A percentile compares a stretch with the other conserved stretches of the same genome.
phyloP scores from a whole-genome alignment of 2,113 vertebrate genomes.

The Trematocara marginatum region DNA sequence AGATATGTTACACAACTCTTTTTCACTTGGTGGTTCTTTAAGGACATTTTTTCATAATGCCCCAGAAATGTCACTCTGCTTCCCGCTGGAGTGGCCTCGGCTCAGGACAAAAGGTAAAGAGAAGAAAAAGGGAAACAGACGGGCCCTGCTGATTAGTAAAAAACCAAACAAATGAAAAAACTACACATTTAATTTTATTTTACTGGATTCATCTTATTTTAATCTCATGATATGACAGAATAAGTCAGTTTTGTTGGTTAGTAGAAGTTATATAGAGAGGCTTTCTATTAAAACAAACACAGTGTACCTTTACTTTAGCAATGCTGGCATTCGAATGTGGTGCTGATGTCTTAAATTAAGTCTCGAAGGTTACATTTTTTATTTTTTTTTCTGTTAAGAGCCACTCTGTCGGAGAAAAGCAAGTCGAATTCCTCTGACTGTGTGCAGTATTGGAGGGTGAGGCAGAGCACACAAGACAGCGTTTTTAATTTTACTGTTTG shows the following conservation, averaged over 20 bases:
- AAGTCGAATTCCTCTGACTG: background rate
- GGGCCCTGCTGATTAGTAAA: background rate
- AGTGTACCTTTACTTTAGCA: background rate
- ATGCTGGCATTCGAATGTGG: background rate
- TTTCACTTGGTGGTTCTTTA: conserved; percentile 5
- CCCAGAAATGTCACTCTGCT: conserved; percentile 54
- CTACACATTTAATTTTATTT: background rate
- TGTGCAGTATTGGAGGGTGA: background rate
- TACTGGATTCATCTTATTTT: background rate
- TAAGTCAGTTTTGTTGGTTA: background rate
- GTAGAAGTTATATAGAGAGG: background rate
- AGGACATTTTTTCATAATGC: conserved; percentile 36
- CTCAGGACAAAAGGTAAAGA: conserved; percentile 31
- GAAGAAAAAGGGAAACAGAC: background rate
- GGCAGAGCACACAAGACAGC: background rate
- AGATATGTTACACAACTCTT: conserved; percentile 10
- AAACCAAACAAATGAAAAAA: background rate
- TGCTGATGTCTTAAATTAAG: background rate
- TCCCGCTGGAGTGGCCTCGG: conserved; percentile 36
- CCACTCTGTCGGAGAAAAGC: background rate
- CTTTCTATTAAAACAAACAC: background rate
- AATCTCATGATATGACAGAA: background rate
- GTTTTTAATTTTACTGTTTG: background rate
- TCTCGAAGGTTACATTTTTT: background rate
- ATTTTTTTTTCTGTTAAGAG: background rate